phyloP scores from a whole-genome alignment of 2,113 vertebrate species.

The Etia nguti region DNA sequence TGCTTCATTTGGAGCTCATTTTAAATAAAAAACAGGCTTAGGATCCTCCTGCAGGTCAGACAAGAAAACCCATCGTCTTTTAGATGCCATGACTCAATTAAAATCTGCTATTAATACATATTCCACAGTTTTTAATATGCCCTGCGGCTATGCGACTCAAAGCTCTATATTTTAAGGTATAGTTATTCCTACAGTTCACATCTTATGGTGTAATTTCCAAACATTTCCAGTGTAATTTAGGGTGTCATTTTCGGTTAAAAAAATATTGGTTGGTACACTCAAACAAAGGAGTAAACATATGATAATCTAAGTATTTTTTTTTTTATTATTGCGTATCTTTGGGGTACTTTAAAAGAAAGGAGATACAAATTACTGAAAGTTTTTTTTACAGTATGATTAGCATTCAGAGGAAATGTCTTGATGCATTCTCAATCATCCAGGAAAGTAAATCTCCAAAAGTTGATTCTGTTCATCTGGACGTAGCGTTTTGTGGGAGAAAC shows the following conservation, averaged over 20 bases:
- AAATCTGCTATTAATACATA: neutral
- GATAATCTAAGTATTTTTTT: neutral
- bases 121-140: neutral
- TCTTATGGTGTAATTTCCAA: neutral
- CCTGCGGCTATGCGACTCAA: rapidly evolving
- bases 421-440: too few species aligned
- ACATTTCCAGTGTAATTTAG: neutral
- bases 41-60: rapidly evolving
- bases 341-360: too few species aligned
- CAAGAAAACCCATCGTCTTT: neutral
- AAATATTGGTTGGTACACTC: neutral
- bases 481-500: too few species aligned
- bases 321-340: neutral
- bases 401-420: too few species aligned
- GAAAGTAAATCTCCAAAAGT: too few species aligned
- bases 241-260: neutral
- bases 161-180: neutral
- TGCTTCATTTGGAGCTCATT: neutral
- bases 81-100: neutral
- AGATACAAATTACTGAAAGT: too few species aligned
- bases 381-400: too few species aligned
- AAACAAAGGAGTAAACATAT: neutral
- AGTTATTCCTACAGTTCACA: neutral
- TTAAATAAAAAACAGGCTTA: rapidly evolving
- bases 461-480: too few species aligned